A percentile compares a stretch with the other conserved stretches of the same genome.
Evolutionary conservation across 23 tunicate genomes (phyloP).

Genomic region (Clavelina lepadiformis): DNA sequence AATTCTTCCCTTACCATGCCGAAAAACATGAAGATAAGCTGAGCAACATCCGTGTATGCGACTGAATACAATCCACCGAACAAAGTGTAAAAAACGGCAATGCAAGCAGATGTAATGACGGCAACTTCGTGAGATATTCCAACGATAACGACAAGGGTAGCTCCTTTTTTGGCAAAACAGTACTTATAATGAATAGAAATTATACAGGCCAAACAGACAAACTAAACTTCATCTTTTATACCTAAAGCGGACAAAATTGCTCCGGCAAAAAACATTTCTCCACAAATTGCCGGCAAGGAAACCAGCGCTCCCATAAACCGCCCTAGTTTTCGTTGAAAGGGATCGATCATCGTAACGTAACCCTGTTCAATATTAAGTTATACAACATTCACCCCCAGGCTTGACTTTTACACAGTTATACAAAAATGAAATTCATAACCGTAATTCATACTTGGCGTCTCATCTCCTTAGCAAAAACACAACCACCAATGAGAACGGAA

Average conservation of each 20-base stretch:
- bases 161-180: conserved; percentile 41
- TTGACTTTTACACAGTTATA: neutral
- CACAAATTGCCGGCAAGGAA: conserved; percentile 59
- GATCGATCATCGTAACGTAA: conserved; percentile 83
- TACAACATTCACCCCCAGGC: neutral
- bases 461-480: conserved; percentile 75
- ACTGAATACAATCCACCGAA: conserved; percentile 80
- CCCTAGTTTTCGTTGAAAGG: conserved; percentile 66
- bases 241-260: conserved; percentile 74
- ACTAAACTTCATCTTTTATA: neutral
- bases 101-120: conserved; percentile 41
- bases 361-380: conserved; percentile 12
- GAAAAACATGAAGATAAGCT: conserved; percentile 52
- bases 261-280: conserved; percentile 68
- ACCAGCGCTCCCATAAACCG: conserved; percentile 57
- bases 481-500: conserved; percentile 42
- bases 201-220: neutral
- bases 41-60: conserved; percentile 77
- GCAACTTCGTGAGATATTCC: conserved; percentile 29
- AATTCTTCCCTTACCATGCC: conserved; percentile 83
- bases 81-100: conserved; percentile 71
- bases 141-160: conserved; percentile 37
- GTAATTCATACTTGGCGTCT: conserved; percentile 28
- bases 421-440: neutral
- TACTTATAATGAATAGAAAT: conserved; percentile 1